Evolutionary conservation across 1,140 invertebrate species (phyloP).

Genomic region (Drosophila simulans): DNA sequence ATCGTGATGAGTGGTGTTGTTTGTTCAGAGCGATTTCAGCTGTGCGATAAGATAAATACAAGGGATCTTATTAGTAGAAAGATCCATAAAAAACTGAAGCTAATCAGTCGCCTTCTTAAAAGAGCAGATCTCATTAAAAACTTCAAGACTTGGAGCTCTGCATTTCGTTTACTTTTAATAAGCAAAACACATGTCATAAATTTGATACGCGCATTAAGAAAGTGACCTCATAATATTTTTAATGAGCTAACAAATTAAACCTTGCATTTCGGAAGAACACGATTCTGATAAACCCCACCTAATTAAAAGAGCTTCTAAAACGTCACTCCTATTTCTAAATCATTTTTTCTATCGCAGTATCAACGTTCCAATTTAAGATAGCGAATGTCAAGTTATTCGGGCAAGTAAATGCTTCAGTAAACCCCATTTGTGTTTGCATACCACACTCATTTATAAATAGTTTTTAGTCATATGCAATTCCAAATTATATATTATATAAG

Average conservation of each 20-base stretch:
- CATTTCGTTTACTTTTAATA: background rate
- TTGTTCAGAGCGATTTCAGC: conserved; percentile 34
- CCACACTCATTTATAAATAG: background rate
- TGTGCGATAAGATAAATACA: conserved; percentile 64
- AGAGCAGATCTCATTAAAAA: conserved; percentile 16
- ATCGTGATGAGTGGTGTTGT: conserved; percentile 60
- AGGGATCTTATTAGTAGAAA: conserved; percentile 16
- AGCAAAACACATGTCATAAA: background rate
- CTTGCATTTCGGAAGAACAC: background rate
- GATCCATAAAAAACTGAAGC: background rate
- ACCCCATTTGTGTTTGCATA: background rate
- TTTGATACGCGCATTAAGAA: background rate
- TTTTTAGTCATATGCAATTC: background rate
- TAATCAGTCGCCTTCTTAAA: conserved; percentile 16
- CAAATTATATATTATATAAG: background rate
- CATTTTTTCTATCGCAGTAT: conserved; percentile 18
- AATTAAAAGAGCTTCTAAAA: background rate
- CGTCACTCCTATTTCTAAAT: background rate
- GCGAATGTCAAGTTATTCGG: background rate
- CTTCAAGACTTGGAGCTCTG: background rate
- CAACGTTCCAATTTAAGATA: conserved; percentile 19
- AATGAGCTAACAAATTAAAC: background rate
- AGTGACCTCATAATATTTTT: background rate
- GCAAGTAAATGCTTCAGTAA: conserved; percentile 9
- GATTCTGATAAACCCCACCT: background rate